Base-by-base conservation (phyloP, 2,797 vertebrate genomes). In the Setipinna tenuifilis region DNA sequence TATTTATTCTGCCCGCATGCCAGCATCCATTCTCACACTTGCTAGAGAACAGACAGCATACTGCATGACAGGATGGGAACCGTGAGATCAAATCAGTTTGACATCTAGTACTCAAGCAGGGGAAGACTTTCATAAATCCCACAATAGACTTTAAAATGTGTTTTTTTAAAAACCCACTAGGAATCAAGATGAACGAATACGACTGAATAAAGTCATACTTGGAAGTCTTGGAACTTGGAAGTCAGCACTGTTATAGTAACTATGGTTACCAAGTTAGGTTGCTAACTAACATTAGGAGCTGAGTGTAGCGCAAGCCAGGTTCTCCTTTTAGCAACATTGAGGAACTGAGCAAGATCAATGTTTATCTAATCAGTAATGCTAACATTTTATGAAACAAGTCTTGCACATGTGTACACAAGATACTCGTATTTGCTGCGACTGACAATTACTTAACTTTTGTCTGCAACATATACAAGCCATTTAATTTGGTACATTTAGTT, bases 241-340 rank as follows among this genome's bases (percentile, higher is more conserved):
- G 65, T 14, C 71, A 78, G 41, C 35, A 44, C 28, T 75, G 16
- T 41, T 78, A 35, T 41, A 78, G 71, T 78, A 78, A 78, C 71
- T 78, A 78, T 78, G 71, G 71, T 78, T 78, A 78, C 71, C 31
- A 78, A 44, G 71, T 78, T 21, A 78, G 71, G 35, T 78, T 44
- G 35, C n/a, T 35, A 71, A 12, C 62, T 28, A 68, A 28, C 61
- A 59, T 25, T 4, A 71, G 50, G 50, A 54, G 31, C 28, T 35
- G 50, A 35, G 11, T 1, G 0, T 41, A 3, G 28, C 28, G 14
- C 65, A 44, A 19, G 35, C 71, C 35, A 19, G 35, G 31, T 78
- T 78, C 71, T 41, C 71, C 71, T 78, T 44, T 78, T 78, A 78
- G 71, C 19, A 21, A 78, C 35, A 78, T 78, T 78, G 71, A 19